Evolutionary conservation across 2,888 invertebrate species (phyloP).

Genomic region (Phania funesta): DNA sequence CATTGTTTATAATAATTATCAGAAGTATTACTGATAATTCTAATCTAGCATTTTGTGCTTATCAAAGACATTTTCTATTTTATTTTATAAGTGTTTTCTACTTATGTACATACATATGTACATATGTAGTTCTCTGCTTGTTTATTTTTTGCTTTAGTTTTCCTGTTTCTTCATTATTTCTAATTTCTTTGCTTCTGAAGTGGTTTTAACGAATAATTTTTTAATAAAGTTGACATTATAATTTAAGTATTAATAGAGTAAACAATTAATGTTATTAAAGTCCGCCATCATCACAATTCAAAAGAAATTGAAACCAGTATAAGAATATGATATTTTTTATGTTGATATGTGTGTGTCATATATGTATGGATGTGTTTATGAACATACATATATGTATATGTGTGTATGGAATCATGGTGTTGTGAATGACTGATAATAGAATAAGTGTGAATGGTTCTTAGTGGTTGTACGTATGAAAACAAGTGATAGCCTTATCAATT

Average conservation of each 20-base stretch:
- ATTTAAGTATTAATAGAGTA: background rate
- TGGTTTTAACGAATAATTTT: background rate
- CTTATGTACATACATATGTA: too few species aligned
- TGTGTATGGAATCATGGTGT: background rate
- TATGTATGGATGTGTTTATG: background rate
- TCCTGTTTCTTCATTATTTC: conserved; percentile 5
- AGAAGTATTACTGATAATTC: conserved; percentile 42
- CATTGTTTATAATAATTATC: conserved; percentile 52
- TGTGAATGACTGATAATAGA: background rate
- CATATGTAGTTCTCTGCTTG: conserved; percentile 1
- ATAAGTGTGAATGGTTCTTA: background rate
- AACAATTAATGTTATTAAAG: conserved; percentile 40
- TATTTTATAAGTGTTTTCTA: conserved; percentile 26
- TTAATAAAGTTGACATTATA: background rate
- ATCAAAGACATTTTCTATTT: conserved; percentile 18
- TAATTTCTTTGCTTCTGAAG: background rate
- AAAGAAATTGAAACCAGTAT: conserved; percentile 36
- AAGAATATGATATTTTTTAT: conserved; percentile 36
- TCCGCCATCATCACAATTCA: background rate
- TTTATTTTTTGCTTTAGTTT: conserved; percentile 5
- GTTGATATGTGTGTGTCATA: too few species aligned
- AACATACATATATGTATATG: background rate
- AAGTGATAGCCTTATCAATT: too few species aligned
- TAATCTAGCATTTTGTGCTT: conserved; percentile 48
- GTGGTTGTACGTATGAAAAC: background rate